These are phyloP conservation scores for Bombylius discolor DNA, from an alignment of 2,888 invertebrate species.

Conservation along the genomic window DNA sequence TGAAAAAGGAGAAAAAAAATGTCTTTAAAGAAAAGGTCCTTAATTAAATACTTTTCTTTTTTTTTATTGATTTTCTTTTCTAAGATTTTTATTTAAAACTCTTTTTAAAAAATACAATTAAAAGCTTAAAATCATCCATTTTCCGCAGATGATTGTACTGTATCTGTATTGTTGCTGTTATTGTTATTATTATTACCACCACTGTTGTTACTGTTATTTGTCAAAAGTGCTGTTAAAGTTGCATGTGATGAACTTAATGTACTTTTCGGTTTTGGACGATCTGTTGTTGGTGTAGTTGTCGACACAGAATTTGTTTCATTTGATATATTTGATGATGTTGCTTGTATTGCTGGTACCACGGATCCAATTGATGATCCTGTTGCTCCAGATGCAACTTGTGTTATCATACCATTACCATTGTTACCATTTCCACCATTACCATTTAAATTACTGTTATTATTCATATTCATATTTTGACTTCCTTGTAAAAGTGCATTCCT, in stretches of 20 bases:
- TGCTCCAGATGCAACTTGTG: not conserved
- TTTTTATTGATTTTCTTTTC: too few relatives aligned
- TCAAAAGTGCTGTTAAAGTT: slow-evolving; percentile 33
- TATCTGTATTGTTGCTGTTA: too few relatives aligned
- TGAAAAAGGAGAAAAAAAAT: not conserved
- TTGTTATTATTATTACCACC: too few relatives aligned
- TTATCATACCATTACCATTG: not conserved
- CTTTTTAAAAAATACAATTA: too few relatives aligned
- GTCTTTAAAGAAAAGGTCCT: too few relatives aligned
- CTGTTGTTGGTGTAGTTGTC: slow-evolving; percentile 2
- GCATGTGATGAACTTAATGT: slow-evolving; percentile 35
- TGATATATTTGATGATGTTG: slow-evolving; percentile 7
- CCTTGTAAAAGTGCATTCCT: slow-evolving; percentile 31
- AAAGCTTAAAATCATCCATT: not conserved
- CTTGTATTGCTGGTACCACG: not conserved
- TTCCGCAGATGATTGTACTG: not conserved
- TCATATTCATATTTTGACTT: slow-evolving; percentile 3
- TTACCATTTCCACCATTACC: not conserved
- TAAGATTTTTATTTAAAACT: too few relatives aligned
- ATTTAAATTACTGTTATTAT: not conserved
- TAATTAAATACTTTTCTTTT: too few relatives aligned
- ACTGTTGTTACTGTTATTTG: slow-evolving; percentile 18
- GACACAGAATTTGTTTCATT: not conserved
- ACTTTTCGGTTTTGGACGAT: slow-evolving; percentile 21
- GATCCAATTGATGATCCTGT: slow-evolving; percentile 4